Conservation (phyloP, 2,888 invertebrate genomes). For the Isoperla grammatica region DNA sequence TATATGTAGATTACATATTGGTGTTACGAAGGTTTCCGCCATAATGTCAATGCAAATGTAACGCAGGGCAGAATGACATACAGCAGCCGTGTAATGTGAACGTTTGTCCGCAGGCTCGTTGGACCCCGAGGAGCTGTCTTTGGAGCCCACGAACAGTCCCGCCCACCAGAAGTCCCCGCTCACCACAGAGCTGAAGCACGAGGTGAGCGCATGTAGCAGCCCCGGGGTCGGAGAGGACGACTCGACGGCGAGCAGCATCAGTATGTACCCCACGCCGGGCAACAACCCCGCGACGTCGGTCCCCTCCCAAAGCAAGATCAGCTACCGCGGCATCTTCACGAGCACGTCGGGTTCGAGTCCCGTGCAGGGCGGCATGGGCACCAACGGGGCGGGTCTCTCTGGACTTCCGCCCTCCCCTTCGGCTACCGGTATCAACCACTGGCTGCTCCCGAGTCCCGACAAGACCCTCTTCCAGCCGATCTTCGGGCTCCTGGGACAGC, state of each 20-base stretch:
- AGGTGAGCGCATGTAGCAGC: constrained; percentile 21
- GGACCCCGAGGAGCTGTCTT: constrained; percentile 71
- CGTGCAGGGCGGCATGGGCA: constrained; percentile 43
- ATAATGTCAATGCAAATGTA: too few relatives aligned
- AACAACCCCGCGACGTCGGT: constrained; percentile 37
- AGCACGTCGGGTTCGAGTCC: constrained; percentile 46
- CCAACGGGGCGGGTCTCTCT: constrained; percentile 46
- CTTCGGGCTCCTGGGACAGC: constrained; percentile 58
- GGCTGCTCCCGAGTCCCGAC: constrained; percentile 65
- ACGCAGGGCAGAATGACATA: too few relatives aligned
- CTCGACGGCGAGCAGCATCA: constrained; percentile 52
- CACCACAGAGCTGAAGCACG: constrained; percentile 7
- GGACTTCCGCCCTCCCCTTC: constrained; percentile 50
- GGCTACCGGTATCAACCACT: constrained; percentile 57
- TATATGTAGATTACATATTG: too few relatives aligned
- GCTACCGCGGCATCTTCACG: constrained; percentile 66
- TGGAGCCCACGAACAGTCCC: constrained; percentile 47
- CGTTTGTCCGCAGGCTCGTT: constrained; percentile 67
- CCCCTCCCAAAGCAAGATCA: constrained; percentile 37
- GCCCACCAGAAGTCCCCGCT: constrained; percentile 22
- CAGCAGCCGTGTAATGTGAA: too few relatives aligned
- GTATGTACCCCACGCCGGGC: constrained; percentile 51
- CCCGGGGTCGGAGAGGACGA: constrained; percentile 24
- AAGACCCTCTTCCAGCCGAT: constrained; percentile 59
- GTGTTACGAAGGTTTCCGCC: too few relatives aligned